Conservation (phyloP, 2,888 invertebrate species). For the Oscheius myriophilus region DNA sequence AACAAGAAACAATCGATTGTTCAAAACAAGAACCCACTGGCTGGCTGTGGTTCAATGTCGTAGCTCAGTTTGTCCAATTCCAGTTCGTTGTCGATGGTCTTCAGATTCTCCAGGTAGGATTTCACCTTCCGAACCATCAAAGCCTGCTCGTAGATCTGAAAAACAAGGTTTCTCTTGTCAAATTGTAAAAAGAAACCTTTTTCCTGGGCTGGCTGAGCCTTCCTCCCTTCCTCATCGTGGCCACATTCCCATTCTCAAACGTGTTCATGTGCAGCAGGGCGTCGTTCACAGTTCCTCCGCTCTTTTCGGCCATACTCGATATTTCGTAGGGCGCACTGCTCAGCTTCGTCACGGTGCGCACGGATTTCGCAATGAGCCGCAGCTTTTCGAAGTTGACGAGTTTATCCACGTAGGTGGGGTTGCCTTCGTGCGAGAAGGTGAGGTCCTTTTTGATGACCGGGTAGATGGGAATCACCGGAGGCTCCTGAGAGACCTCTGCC, state of each 20-base stretch:
- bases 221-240: slow-evolving; percentile 61
- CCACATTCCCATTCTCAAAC: slow-evolving; percentile 62
- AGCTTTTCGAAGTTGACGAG: slow-evolving; percentile 93
- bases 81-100: slow-evolving; percentile 90
- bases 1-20: no score
- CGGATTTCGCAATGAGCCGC: slow-evolving; percentile 97
- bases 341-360: slow-evolving; percentile 80
- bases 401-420: slow-evolving; percentile 74
- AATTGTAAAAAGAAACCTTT: slow-evolving; percentile 29
- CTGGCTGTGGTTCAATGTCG: slow-evolving; percentile 81
- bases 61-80: slow-evolving; percentile 86
- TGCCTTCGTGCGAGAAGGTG: slow-evolving; percentile 96
- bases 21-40: slow-evolving; percentile 7
- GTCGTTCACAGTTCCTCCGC: slow-evolving; percentile 57
- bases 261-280: slow-evolving; percentile 67
- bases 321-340: slow-evolving; percentile 83
- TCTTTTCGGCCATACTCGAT: slow-evolving; percentile 60
- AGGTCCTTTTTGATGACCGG: slow-evolving; percentile 80
- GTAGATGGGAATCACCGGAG: slow-evolving; percentile 74
- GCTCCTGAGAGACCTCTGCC: slow-evolving; percentile 61
- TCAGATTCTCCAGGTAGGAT: slow-evolving; percentile 90
- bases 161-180: background rate
- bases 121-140: slow-evolving; percentile 97
- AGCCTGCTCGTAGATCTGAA: slow-evolving; percentile 75
- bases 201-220: slow-evolving; percentile 54